Evolutionary conservation across 2,113 vertebrate genomes (phyloP), one percentile per base, ranked within the genome.

Genomic region (Phrynosoma blainvillii): DNA sequence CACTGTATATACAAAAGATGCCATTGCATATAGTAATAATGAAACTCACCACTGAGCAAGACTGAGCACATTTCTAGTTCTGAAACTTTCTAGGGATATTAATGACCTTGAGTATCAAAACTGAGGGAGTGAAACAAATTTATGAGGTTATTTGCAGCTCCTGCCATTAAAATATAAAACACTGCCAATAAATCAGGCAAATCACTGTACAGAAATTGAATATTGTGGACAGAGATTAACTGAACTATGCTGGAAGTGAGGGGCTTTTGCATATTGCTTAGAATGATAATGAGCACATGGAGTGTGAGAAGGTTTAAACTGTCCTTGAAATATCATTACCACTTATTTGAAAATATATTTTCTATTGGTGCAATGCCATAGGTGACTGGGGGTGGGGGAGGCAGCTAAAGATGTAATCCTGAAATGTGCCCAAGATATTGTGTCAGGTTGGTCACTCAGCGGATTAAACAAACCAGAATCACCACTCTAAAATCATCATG

Each of bases 291-390:
- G 91, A 95, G 94, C 93, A 89, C 82, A 89, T 86, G 77, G 30
- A 91, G 95, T 94, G 84, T 93, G 86, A 93, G 92, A 87, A 88
- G 56, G 89, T 84, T 90, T 87, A 68, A 89, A 79, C 92, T 52
- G 88, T 93, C 95, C 96, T 97, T 97, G 94, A 95, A 95, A 94
- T 93, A 95, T 77, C 94, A 94, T 95, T 96, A 94, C 92, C 93
- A 93, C 88, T 94, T 95, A 86, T 96, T 93, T 92, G 94, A 94
- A 94, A 94, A 95, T 82, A 32, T 76, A 23, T 90, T 93, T 93
- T 56, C 83, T 76, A 84, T 90, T 93, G 93, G 81, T 92, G 79
- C 88, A 78, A 87, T 94, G 95, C 92, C 88, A 70, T 84, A 62
- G 59, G 59, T 16, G 13, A 62, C 59, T 18, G 1, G 59, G 59